Conservation (phyloP, 2,797 vertebrate species). For the Hypotaenidia philippensis region DNA sequence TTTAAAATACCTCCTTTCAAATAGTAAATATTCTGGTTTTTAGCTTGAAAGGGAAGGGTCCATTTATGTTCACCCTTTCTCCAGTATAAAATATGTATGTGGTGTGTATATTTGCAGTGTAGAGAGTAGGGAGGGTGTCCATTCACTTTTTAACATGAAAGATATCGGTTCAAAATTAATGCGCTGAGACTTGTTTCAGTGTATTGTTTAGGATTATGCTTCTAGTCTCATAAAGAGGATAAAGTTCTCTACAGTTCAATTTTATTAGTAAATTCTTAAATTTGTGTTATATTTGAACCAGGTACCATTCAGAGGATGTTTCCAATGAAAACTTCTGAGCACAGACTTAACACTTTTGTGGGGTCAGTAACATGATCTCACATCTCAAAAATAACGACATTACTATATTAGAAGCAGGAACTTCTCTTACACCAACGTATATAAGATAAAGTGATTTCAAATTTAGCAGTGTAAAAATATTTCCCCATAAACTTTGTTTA, state of each 20-base stretch:
- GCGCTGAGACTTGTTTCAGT: not conserved
- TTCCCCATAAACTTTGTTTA: not conserved
- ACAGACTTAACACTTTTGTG: not conserved
- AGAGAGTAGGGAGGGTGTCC: not conserved
- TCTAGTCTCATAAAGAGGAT: not conserved
- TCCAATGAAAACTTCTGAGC: not conserved
- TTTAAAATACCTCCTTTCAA: not conserved
- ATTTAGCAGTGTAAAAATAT: not conserved
- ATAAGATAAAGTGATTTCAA: not conserved
- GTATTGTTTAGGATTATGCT: not conserved
- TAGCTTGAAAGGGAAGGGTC: not conserved
- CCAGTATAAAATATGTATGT: not conserved
- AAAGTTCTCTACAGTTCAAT: not conserved
- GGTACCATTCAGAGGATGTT: not conserved
- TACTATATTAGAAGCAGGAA: not conserved
- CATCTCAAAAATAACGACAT: not conserved
- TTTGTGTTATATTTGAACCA: not conserved
- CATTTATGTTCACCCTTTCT: not conserved
- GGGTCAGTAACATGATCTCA: not conserved
- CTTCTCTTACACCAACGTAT: accelerated
- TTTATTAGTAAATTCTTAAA: not conserved
- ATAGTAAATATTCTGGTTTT: not conserved
- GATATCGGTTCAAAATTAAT: not conserved
- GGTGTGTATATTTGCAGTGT: not conserved
- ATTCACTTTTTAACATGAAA: not conserved